A percentile compares a stretch with the other conserved stretches of the same genome.
These are phyloP conservation scores for Microtus ochrogaster DNA, from an alignment of 2,113 vertebrate species.

Conservation along the genomic window DNA sequence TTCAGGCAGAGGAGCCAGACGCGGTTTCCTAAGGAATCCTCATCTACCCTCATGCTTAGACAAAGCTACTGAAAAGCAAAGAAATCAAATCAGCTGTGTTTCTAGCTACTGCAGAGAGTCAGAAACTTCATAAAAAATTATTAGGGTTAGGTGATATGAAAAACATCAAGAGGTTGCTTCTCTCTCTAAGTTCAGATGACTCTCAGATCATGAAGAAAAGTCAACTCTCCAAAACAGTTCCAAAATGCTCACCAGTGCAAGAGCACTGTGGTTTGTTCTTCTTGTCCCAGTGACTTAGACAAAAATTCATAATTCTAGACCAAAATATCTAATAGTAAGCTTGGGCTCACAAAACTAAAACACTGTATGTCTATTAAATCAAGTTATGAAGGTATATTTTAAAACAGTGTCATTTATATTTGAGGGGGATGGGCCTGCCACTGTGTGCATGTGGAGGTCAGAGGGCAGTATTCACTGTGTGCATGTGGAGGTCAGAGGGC, in stretches of 20 bases:
- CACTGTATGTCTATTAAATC: constrained; percentile 40
- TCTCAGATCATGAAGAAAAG: not conserved
- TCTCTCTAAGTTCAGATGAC: not conserved
- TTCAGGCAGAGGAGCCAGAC: not conserved
- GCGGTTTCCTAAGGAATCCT: not conserved
- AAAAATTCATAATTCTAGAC: not conserved
- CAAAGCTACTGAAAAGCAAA: not conserved
- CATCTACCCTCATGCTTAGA: not conserved
- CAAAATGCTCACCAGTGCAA: not conserved
- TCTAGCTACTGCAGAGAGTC: not conserved
- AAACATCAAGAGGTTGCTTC: not conserved
- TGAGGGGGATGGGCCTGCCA: not conserved
- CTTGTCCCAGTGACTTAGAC: not conserved
- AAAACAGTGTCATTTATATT: not conserved
- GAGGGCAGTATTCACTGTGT: not conserved
- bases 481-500: too few relatives aligned
- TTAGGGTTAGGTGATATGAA: not conserved
- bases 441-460: not conserved
- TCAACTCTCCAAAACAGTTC: not conserved
- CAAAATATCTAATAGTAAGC: not conserved
- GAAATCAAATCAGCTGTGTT: not conserved
- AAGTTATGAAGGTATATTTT: not conserved
- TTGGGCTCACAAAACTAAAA: not conserved
- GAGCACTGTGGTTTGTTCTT: not conserved
- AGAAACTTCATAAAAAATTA: constrained; percentile 23